These are phyloP conservation scores for Plagodis dolabraria DNA, from an alignment of 2,888 invertebrate genomes.

Conservation along the genomic window DNA sequence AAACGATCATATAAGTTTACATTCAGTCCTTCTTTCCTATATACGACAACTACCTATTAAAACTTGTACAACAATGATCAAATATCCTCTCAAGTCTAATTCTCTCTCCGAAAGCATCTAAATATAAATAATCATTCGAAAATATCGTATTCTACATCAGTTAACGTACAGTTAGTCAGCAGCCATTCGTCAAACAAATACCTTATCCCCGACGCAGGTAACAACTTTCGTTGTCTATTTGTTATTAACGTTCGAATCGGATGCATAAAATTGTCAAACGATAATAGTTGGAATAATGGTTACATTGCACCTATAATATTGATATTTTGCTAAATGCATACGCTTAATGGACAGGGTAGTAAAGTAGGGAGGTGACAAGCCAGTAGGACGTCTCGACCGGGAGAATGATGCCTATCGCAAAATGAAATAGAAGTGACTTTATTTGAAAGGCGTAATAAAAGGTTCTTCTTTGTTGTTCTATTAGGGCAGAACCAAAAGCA, in stretches of 20 bases:
- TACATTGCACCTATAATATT: slow-evolving; percentile 50
- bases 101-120: background rate
- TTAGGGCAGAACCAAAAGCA: too few species aligned
- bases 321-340: slow-evolving; percentile 45
- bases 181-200: slow-evolving; percentile 13
- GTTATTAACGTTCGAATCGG: slow-evolving; percentile 36
- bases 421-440: slow-evolving; percentile 17
- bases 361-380: slow-evolving; percentile 34
- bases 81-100: too few species aligned
- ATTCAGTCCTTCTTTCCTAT: too few species aligned
- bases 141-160: background rate
- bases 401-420: slow-evolving; percentile 41
- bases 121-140: background rate
- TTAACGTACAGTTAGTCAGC: slow-evolving; percentile 3
- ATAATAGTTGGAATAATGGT: slow-evolving; percentile 48
- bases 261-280: slow-evolving; percentile 51
- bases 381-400: slow-evolving; percentile 30
- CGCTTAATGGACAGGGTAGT: slow-evolving; percentile 38
- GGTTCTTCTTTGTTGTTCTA: too few species aligned
- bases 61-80: too few species aligned
- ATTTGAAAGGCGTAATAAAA: slow-evolving; percentile 15
- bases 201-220: slow-evolving; percentile 37
- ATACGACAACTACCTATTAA: too few species aligned
- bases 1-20: too few species aligned
- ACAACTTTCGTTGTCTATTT: slow-evolving; percentile 37